Evolutionary conservation across 2,888 invertebrate species (phyloP).

Genomic region (Cryptocephalus primarius): DNA sequence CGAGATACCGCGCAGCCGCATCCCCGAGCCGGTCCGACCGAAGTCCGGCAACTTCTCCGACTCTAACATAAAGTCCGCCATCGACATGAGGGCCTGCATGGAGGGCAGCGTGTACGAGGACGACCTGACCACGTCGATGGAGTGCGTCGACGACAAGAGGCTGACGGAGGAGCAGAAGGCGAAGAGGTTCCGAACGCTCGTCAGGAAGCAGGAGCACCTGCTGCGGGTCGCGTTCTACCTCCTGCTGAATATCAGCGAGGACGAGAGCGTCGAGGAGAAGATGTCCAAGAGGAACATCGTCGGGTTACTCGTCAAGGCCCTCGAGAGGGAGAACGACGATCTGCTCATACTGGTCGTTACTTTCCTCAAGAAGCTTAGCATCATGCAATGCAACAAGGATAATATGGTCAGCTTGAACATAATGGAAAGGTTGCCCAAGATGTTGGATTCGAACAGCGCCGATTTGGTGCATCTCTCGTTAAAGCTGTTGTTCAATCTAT

Average conservation of each 20-base stretch:
- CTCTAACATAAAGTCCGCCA: constrained; percentile 42
- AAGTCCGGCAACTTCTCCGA: constrained; percentile 59
- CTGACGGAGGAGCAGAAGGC: constrained; percentile 37
- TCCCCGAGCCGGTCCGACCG: constrained; percentile 65
- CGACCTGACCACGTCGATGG: constrained; percentile 34
- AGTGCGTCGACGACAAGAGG: constrained; percentile 34
- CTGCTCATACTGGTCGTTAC: constrained; percentile 81
- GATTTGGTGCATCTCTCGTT: constrained; percentile 72
- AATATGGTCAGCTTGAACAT: constrained; percentile 75
- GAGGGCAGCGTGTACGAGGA: constrained; percentile 59
- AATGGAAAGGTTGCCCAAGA: constrained; percentile 70
- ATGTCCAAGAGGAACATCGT: constrained; percentile 92
- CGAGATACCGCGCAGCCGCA: constrained; percentile 50
- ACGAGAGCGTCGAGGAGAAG: constrained; percentile 90
- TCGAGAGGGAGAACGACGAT: constrained; percentile 86
- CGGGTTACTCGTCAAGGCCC: constrained; percentile 71
- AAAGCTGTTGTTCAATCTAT: constrained; percentile 86
- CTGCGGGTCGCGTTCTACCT: constrained; percentile 86
- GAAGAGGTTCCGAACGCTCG: constrained; percentile 74
- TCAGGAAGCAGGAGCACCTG: constrained; percentile 88
- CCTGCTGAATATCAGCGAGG: constrained; percentile 90
- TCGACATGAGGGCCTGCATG: constrained; percentile 41
- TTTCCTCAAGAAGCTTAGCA: constrained; percentile 89
- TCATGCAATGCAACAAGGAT: constrained; percentile 90
- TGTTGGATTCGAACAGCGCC: constrained; percentile 55